Base-by-base conservation (phyloP, 2,113 vertebrate species). In the Cyanoderma ruficeps region DNA sequence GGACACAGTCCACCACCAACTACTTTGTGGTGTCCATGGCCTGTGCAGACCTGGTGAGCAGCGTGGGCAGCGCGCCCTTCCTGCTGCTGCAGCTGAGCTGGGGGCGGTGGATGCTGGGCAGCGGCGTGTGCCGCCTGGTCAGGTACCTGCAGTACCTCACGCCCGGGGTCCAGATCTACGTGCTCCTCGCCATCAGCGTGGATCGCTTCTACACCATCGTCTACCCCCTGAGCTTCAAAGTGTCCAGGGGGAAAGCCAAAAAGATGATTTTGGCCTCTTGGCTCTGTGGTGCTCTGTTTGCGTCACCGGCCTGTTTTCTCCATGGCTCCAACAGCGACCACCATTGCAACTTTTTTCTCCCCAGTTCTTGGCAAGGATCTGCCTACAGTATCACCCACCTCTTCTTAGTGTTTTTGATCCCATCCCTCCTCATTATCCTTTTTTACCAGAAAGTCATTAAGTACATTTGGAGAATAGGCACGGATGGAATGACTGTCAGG, bases 1-100 rank as follows among this genome's bases (percentile, higher is more conserved):
- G 99, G 89, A 98, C 98, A 22, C 99, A 99, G 78, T 99, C 99
- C 35, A 99, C 99, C 67, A 99, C 99, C 75, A 99, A 99, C 97
- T 99, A 99, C 88, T 99, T 99, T 21, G 99, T 99, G 72, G 99
- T 98, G 83, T 99, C 99, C 21, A 97, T 99, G 98, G 99, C 99
- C 1, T 99, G 98, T 3, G 98, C 99, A 0, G 99, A 99, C 92
- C 97, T 99, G 16, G 98, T 99, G 41, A 61, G 98, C 91, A 99
- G 98, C 9, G 47, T 98, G 10, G 96, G 97, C 17, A 98, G 98
- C 7, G 94, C 93, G 0, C 99, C 99, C 1, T 98, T 99, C 2
- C 31, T 98, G 25, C 90, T 99, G 85, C 96, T 99, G 20, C 99
- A 99, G 98, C 97, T 99, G 9, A 85, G 95, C 13, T 97, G 93